phyloP scores from a whole-genome alignment of 1,140 invertebrate genomes.

The Philotrypesis tridentata region DNA sequence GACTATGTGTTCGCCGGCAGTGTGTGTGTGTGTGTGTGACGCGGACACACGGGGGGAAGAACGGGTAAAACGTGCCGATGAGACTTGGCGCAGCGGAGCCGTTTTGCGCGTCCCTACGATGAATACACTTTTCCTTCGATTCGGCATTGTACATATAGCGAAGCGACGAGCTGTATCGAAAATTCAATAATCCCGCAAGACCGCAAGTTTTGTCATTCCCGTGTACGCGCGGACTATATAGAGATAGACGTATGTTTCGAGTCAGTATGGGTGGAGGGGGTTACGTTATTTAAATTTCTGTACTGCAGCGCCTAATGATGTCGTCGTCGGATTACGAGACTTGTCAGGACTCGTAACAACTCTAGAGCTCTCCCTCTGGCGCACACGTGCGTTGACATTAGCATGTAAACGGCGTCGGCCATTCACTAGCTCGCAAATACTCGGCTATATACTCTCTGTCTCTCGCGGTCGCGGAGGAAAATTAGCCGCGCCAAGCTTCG shows the following conservation, averaged over 20 bases:
- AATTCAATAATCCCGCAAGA: no score
- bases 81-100: not conserved
- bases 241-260: no score
- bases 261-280: no score
- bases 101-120: no score
- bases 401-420: not conserved
- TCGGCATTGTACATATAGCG: no score
- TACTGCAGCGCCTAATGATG: not conserved
- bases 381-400: constrained; percentile 16
- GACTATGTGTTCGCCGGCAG: no score
- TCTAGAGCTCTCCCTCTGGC: no score
- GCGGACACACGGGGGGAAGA: not conserved
- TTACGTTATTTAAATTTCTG: not conserved
- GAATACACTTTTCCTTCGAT: no score
- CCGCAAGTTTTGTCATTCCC: no score
- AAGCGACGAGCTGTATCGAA: no score
- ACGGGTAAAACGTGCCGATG: not conserved
- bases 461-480: not conserved
- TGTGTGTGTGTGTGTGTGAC: not conserved
- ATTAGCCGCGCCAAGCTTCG: constrained; percentile 1
- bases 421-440: not conserved
- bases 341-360: not conserved
- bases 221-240: no score
- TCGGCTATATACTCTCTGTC: not conserved
- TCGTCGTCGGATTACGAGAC: not conserved